These are phyloP conservation scores for Ormia ochracea DNA, from an alignment of 2,888 invertebrate species.

Conservation along the genomic window DNA sequence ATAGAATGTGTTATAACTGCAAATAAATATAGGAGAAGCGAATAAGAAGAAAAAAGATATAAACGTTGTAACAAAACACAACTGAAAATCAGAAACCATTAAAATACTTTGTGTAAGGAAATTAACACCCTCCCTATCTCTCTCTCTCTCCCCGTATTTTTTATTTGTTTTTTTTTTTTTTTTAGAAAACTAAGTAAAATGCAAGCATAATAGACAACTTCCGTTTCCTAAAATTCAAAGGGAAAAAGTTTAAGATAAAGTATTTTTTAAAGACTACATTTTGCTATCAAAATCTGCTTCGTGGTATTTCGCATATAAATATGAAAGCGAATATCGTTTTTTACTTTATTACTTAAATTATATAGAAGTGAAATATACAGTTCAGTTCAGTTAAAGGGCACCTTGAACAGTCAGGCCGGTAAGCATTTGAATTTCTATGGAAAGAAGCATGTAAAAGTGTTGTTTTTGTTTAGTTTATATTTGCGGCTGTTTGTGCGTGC, in stretches of 20 bases:
- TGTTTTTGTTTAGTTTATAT: background rate
- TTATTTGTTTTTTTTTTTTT: background rate
- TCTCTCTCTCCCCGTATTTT: background rate
- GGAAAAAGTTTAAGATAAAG: background rate
- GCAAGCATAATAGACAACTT: conserved; percentile 47
- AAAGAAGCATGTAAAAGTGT: background rate
- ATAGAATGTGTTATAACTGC: conserved; percentile 31
- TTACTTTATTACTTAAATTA: conserved; percentile 23
- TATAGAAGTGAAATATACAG: background rate
- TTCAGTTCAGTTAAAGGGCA: conserved; percentile 17
- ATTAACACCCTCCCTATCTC: background rate
- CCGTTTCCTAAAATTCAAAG: conserved; percentile 37
- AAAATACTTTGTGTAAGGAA: background rate
- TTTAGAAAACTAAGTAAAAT: conserved; percentile 10
- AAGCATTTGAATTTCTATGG: background rate
- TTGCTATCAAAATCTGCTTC: conserved; percentile 14
- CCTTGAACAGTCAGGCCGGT: conserved; percentile 29
- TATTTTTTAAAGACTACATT: background rate
- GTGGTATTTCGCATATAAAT: too few relatives aligned
- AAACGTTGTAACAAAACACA: background rate
- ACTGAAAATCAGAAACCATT: conserved; percentile 27
- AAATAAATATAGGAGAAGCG: conserved; percentile 3
- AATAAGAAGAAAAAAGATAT: conserved; percentile 1
- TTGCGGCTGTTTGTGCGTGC: background rate
- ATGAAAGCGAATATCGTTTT: background rate